Conservation (phyloP, 2,888 invertebrate species). For the Pyrocoelia pectoralis region DNA sequence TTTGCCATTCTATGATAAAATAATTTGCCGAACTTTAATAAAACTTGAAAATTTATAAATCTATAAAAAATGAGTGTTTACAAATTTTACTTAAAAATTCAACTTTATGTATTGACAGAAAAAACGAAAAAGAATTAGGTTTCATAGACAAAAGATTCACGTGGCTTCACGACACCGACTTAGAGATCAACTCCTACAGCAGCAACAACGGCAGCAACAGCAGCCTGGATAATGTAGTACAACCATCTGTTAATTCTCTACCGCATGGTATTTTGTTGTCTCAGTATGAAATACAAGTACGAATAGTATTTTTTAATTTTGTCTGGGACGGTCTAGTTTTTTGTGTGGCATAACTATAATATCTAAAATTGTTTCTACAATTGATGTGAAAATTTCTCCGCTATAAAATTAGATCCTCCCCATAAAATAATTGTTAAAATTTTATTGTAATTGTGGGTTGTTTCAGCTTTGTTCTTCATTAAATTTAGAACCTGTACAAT, state of each 20-base stretch:
- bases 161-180: conserved; percentile 73
- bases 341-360: too few relatives aligned
- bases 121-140: conserved; percentile 79
- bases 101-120: conserved; percentile 62
- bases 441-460: conserved; percentile 25
- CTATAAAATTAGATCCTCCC: neutral
- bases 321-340: neutral
- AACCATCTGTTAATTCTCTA: conserved; percentile 36
- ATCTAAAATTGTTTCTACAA: neutral
- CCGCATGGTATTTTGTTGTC: conserved; percentile 63
- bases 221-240: conserved; percentile 47
- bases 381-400: neutral
- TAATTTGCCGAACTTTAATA: too few relatives aligned
- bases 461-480: conserved; percentile 77
- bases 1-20: too few relatives aligned
- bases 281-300: conserved; percentile 73
- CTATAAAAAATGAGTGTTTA: too few relatives aligned
- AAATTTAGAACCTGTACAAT: conserved; percentile 85
- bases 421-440: neutral
- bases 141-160: conserved; percentile 88
- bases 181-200: conserved; percentile 63
- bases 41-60: too few relatives aligned
- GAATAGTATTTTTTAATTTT: conserved; percentile 2
- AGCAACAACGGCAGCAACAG: conserved; percentile 63
- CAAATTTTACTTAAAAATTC: neutral